These are phyloP conservation scores for Horisme vitalbata DNA, from an alignment of 2,888 invertebrate genomes.

Conservation along the genomic window DNA sequence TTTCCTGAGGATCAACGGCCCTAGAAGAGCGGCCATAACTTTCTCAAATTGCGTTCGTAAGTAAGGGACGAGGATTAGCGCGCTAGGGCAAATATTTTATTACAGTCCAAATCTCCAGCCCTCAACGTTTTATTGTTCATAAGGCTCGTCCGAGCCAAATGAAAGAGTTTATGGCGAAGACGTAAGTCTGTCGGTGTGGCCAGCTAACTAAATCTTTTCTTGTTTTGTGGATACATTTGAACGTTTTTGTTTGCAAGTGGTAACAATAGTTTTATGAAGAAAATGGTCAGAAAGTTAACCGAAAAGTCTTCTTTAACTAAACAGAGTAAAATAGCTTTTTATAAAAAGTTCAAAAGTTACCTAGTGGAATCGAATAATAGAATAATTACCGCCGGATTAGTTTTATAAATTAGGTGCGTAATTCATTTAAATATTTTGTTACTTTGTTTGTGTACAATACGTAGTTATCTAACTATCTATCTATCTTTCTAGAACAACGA, in stretches of 20 bases:
- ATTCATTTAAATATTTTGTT: no score
- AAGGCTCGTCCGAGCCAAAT: slow-evolving; percentile 82
- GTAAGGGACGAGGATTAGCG: slow-evolving; percentile 81
- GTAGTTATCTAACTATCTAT: no score
- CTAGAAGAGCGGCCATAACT: slow-evolving; percentile 64
- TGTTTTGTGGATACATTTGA: slow-evolving; percentile 34
- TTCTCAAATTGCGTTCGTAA: slow-evolving; percentile 79
- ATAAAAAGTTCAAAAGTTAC: no score
- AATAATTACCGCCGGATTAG: no score
- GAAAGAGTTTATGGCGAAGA: slow-evolving; percentile 81
- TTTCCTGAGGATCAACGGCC: slow-evolving; percentile 46
- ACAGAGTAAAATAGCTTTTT: no score
- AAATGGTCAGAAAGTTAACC: no score
- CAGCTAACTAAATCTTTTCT: slow-evolving; percentile 50
- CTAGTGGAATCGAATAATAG: no score
- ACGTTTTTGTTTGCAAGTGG: neutral
- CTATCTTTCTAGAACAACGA: no score
- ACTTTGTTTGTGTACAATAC: no score
- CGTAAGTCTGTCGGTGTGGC: slow-evolving; percentile 76
- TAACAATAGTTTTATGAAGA: no score
- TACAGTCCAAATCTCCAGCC: slow-evolving; percentile 82
- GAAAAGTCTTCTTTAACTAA: no score
- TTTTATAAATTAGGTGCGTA: no score
- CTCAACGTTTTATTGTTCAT: slow-evolving; percentile 83
- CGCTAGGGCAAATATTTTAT: slow-evolving; percentile 83